Percentiles rank a stretch among this genome's conserved stretches.
Evolutionary conservation across 2,113 vertebrate species (phyloP).

Genomic region (Plecotus auritus): DNA sequence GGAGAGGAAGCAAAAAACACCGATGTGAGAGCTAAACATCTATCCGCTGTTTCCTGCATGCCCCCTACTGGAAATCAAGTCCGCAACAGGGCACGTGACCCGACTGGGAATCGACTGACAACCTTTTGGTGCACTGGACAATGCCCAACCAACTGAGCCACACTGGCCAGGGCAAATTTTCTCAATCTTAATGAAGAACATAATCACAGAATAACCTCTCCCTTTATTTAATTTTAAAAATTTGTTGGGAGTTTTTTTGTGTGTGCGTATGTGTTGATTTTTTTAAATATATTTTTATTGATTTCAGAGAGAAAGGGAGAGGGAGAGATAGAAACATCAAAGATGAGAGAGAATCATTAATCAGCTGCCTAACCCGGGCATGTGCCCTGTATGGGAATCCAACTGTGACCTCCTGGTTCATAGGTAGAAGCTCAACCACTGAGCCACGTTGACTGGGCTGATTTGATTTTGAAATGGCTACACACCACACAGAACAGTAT

Average conservation of each 20-base stretch:
- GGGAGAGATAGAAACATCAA: too few relatives aligned
- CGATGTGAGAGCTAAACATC: background rate
- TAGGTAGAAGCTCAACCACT: too few relatives aligned
- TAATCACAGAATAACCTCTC: background rate
- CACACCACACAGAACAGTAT: background rate
- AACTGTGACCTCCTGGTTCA: too few relatives aligned
- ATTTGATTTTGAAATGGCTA: background rate
- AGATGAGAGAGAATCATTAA: too few relatives aligned
- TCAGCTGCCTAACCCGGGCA: too few relatives aligned
- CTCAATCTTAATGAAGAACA: background rate
- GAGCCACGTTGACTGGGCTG: background rate
- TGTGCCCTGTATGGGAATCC: too few relatives aligned
- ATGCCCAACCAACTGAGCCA: background rate
- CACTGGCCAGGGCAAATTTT: background rate
- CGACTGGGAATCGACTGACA: background rate
- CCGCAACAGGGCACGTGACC: background rate
- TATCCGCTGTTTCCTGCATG: background rate
- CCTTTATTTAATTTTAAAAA: background rate
- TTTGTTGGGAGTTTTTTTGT: background rate
- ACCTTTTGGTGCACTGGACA: background rate
- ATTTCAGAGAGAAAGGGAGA: too few relatives aligned
- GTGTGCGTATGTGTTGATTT: background rate
- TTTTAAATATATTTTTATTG: too few relatives aligned
- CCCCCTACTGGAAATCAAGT: background rate
- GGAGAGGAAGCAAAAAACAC: background rate